phyloP scores from a whole-genome alignment of 1,140 invertebrate genomes.

The Helicoverpa zea region DNA sequence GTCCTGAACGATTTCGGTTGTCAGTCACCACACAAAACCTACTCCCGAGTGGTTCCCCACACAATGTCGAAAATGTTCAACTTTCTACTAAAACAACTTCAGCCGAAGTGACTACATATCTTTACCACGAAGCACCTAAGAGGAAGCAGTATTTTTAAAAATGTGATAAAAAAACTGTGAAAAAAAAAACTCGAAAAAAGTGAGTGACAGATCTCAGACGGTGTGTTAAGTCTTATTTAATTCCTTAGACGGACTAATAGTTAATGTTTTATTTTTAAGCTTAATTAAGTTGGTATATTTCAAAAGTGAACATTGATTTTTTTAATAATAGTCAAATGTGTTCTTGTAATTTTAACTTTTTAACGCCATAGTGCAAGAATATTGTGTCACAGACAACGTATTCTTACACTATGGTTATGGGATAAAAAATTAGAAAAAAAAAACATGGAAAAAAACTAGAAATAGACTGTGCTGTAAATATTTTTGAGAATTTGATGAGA shows the following conservation, averaged over 20 bases:
- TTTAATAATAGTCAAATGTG: constrained; percentile 77
- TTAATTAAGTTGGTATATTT: constrained; percentile 50
- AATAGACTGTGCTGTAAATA: constrained; percentile 73
- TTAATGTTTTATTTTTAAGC: constrained; percentile 48
- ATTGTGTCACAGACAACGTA: constrained; percentile 55
- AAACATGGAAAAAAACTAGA: constrained; percentile 56
- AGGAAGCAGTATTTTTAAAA: constrained; percentile 82
- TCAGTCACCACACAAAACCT: constrained; percentile 67
- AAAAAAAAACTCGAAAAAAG: constrained; percentile 80
- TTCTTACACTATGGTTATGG: constrained; percentile 25
- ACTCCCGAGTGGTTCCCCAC: constrained; percentile 65
- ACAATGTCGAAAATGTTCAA: constrained; percentile 57
- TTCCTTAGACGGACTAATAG: constrained; percentile 46
- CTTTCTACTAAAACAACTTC: constrained; percentile 56
- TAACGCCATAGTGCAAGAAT: constrained; percentile 13
- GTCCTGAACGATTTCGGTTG: constrained; percentile 77
- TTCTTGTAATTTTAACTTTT: constrained; percentile 68
- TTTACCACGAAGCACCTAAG: constrained; percentile 75
- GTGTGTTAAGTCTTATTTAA: constrained; percentile 70
- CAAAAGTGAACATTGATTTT: constrained; percentile 54
- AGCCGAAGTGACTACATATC: constrained; percentile 76
- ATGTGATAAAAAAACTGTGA: constrained; percentile 80
- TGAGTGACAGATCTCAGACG: constrained; percentile 84
- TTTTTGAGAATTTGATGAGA: constrained; percentile 68
- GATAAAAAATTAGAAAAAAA: constrained; percentile 53